These are phyloP conservation scores for Rhadinocentrus ornatus DNA, from an alignment of 2,797 vertebrate species.

Conservation along the genomic window DNA sequence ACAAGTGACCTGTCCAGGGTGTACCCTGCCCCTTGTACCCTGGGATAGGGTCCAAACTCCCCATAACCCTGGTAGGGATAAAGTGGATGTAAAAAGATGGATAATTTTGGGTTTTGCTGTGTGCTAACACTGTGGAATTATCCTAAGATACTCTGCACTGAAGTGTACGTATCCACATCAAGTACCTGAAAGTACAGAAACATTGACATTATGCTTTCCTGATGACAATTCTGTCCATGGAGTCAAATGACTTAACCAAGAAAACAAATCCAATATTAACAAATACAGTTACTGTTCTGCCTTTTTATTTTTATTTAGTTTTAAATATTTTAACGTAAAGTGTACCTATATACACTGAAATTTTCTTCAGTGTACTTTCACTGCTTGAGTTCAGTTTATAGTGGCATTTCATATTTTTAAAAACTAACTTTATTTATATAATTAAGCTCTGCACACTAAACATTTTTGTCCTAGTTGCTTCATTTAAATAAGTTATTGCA, in stretches of 20 bases:
- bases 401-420: conserved; percentile 20
- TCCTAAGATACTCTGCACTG: conserved; percentile 31
- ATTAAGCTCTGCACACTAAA: background rate
- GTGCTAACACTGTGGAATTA: conserved; percentile 32
- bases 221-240: background rate
- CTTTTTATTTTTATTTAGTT: background rate
- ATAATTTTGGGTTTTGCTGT: background rate
- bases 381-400: conserved; percentile 21
- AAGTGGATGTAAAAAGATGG: background rate
- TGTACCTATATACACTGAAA: too few relatives aligned
- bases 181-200: background rate
- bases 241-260: background rate
- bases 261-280: background rate
- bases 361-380: background rate
- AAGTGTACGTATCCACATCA: conserved; percentile 18
- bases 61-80: background rate
- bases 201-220: background rate
- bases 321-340: background rate
- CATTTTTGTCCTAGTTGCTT: conserved; percentile 13
- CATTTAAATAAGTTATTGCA: too few relatives aligned
- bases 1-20: background rate
- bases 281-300: background rate
- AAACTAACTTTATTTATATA: conserved; percentile 11
- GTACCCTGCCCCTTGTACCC: too few relatives aligned
- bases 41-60: background rate